Evolutionary conservation across 2,797 vertebrate genomes (phyloP), one percentile per base, ranked within the genome.

Genomic region (Calcarius lapponicus): DNA sequence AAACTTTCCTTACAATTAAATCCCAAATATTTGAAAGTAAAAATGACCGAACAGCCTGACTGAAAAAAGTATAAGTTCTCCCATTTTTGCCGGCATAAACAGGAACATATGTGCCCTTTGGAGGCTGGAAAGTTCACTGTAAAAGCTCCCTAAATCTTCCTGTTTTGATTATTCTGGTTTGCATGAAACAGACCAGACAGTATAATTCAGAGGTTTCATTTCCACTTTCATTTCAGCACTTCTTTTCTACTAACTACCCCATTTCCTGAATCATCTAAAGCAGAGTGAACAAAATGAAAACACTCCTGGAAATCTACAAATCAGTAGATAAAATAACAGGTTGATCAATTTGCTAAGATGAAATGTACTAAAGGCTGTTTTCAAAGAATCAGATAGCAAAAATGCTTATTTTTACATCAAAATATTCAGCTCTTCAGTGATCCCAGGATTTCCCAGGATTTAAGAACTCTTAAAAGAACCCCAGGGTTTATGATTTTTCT

Each of bases 251-350:
- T 70, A 61, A 48, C 31, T 64, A 38, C 8, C 34, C 38, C 31
- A 45, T 87, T 94, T 95, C 45, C 61, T 74, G 34, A 71, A 45
- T 85, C 38, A 57, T 31, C 60, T 67, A 65, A 38, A 71, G 76
- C n/a, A 57, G 84, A 92, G 25, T 57, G 11, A 69, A 21, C 42
- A 91, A 90, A 90, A 83, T 50, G 17, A 83, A 92, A 94, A 74
- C 19, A 53, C 7, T 71, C 12, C 45, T 73, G 36, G 22, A 87
- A 92, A 40, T n/a, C 57, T 73, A 62, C 36, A 85, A 50, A 67
- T 31, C 56, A 76, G 17, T 26, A 61, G 31, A 40, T 50, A 73
- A 88, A 48, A 64, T 18, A 81, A 67, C 7, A 78, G 13, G 34
- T 26, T 42, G 50, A 82, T 65, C 34, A 32, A 1, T 82, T 89